Evolutionary conservation across 2,797 vertebrate genomes (phyloP).

Genomic region (Podarcis siculus): DNA sequence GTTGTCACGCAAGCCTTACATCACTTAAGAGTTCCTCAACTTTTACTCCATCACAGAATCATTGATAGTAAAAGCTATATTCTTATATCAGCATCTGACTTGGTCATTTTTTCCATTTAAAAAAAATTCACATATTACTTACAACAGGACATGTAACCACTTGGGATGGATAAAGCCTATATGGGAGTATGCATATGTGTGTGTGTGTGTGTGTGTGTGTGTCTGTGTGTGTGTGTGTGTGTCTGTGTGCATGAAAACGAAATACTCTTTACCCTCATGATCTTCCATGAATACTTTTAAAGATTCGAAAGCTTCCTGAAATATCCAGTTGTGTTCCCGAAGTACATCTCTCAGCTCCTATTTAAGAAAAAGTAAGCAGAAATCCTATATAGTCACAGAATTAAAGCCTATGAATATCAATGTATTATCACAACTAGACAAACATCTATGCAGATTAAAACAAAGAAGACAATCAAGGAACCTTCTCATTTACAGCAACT

Average conservation of each 20-base stretch:
- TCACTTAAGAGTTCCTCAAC: not conserved
- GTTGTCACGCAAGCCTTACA: not conserved
- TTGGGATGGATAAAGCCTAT: not conserved
- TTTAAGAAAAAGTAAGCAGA: conserved; percentile 53
- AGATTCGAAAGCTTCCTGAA: conserved; percentile 86
- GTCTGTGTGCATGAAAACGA: not conserved
- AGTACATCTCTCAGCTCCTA: conserved; percentile 92
- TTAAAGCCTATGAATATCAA: not conserved
- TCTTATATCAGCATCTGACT: not conserved
- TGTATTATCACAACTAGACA: not conserved
- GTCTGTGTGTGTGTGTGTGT: not conserved
- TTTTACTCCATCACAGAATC: not conserved
- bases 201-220: no score
- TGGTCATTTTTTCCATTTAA: not conserved
- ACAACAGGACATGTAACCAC: not conserved
- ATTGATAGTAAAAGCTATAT: not conserved
- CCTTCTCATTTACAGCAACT: not conserved
- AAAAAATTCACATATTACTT: not conserved
- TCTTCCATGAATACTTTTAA: conserved; percentile 88
- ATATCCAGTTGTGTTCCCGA: conserved; percentile 91
- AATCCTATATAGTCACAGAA: not conserved
- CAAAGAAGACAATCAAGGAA: not conserved
- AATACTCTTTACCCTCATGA: conserved; percentile 71
- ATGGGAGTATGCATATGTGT: not conserved
- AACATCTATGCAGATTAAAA: not conserved